These are phyloP conservation scores for Phrynocephalus guinanensis DNA, from an alignment of 2,797 vertebrate genomes.

Conservation along the genomic window DNA sequence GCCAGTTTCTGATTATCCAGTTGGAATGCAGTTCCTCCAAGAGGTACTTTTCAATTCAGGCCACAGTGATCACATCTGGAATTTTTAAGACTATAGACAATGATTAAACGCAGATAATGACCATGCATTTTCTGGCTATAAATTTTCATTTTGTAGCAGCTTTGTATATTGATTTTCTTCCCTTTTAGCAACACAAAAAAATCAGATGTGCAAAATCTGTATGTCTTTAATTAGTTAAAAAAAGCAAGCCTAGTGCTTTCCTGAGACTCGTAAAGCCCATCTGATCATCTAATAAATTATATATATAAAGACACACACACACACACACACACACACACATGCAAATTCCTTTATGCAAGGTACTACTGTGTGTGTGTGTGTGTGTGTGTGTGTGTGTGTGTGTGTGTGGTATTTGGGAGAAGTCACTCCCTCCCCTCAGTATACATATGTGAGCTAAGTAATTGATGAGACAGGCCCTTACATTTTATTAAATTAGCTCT, in stretches of 20 bases:
- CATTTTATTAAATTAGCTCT: constrained; percentile 57
- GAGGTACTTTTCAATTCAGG: not conserved
- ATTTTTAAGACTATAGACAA: not conserved
- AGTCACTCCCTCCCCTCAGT: constrained; percentile 16
- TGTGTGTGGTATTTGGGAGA: constrained; percentile 37
- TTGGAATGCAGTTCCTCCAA: not conserved
- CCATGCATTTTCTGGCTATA: not conserved
- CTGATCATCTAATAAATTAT: constrained; percentile 19
- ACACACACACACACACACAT: no score
- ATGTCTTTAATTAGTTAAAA: constrained; percentile 22
- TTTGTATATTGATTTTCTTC: constrained; percentile 3
- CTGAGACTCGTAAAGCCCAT: constrained; percentile 11
- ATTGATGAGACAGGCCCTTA: constrained; percentile 58
- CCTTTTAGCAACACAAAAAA: not conserved
- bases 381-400: not conserved
- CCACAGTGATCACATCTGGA: not conserved
- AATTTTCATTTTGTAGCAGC: not conserved
- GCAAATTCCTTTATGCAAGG: no score
- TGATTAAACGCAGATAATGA: not conserved
- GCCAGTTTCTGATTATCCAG: not conserved
- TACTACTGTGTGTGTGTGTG: no score
- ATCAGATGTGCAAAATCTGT: not conserved
- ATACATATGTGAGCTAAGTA: constrained; percentile 55
- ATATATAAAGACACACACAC: no score
- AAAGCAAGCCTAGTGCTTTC: not conserved